Evolutionary conservation across 2,113 vertebrate species (phyloP).

Genomic region (Platichthys stellatus): DNA sequence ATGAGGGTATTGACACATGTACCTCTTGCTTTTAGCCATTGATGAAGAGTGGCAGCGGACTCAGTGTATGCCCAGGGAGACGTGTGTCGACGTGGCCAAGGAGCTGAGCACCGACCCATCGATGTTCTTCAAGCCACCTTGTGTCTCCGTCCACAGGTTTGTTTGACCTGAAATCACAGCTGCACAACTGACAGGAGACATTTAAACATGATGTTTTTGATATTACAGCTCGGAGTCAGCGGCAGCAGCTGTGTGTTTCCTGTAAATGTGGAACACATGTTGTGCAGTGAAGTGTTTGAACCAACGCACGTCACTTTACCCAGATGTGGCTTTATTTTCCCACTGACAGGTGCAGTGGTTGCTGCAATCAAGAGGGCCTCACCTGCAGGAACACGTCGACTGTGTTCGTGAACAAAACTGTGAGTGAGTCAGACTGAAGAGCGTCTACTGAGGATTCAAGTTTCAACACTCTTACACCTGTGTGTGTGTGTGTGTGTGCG

Average conservation of each 20-base stretch:
- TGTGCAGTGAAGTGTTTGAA: not conserved
- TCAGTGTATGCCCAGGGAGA: constrained; percentile 94
- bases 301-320: not conserved
- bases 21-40: constrained; percentile 83
- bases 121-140: constrained; percentile 96
- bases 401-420: constrained; percentile 93
- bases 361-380: constrained; percentile 94
- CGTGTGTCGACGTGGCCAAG: constrained; percentile 92
- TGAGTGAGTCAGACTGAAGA: constrained; percentile 65
- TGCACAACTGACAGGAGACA: not conserved
- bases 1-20: not conserved
- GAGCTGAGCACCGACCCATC: constrained; percentile 89
- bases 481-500: not conserved
- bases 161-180: constrained; percentile 20
- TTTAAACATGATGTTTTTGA: no score
- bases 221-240: no score
- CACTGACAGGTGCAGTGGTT: constrained; percentile 89
- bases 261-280: not conserved
- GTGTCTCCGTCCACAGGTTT: constrained; percentile 91
- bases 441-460: not conserved
- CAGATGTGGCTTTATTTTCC: constrained; percentile 1
- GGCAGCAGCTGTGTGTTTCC: not conserved
- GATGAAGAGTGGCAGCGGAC: constrained; percentile 98
- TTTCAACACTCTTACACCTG: not conserved
- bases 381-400: constrained; percentile 91